phyloP scores from a whole-genome alignment of 30 jellyfish, hydroid and myxozoan species.

The Hydractinia echinata region DNA sequence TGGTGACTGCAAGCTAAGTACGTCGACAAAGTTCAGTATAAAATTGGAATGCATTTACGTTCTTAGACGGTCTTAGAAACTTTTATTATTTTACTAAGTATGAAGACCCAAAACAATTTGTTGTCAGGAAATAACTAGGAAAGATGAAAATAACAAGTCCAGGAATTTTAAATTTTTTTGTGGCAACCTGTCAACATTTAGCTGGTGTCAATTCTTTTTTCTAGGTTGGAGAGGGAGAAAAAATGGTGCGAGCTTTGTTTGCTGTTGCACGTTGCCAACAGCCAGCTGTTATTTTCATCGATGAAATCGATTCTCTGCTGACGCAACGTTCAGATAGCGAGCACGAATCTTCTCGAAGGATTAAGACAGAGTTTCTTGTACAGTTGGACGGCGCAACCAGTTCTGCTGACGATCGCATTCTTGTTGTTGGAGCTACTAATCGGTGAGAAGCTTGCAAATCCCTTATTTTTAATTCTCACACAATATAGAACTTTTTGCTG shows the following conservation, averaged over 20 bases:
- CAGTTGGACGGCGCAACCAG: constrained; percentile 98
- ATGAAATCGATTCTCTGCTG: constrained; percentile 96
- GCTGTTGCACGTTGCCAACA: constrained; percentile 94
- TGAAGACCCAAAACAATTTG: not conserved
- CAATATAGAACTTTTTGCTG: too few species aligned
- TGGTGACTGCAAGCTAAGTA: too few species aligned
- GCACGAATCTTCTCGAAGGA: constrained; percentile 96
- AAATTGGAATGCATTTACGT: too few species aligned
- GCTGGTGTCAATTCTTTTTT: not conserved
- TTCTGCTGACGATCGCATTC: constrained; percentile 76
- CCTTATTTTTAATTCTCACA: too few species aligned
- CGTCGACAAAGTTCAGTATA: too few species aligned
- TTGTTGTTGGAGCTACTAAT: constrained; percentile 98
- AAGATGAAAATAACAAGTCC: too few species aligned
- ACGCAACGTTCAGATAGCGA: constrained; percentile 97
- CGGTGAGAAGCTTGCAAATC: constrained; percentile 35
- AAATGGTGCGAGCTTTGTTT: constrained; percentile 97
- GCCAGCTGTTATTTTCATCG: constrained; percentile 96
- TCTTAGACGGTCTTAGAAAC: too few species aligned
- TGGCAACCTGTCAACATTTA: too few species aligned
- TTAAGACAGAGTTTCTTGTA: constrained; percentile 95
- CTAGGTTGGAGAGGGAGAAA: constrained; percentile 99
- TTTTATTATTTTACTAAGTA: not conserved
- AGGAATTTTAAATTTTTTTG: too few species aligned
- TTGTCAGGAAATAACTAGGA: too few species aligned